Evolutionary conservation across 2,113 vertebrate species (phyloP), one percentile per base, ranked within the genome.

Genomic region (Etheostoma cragini): DNA sequence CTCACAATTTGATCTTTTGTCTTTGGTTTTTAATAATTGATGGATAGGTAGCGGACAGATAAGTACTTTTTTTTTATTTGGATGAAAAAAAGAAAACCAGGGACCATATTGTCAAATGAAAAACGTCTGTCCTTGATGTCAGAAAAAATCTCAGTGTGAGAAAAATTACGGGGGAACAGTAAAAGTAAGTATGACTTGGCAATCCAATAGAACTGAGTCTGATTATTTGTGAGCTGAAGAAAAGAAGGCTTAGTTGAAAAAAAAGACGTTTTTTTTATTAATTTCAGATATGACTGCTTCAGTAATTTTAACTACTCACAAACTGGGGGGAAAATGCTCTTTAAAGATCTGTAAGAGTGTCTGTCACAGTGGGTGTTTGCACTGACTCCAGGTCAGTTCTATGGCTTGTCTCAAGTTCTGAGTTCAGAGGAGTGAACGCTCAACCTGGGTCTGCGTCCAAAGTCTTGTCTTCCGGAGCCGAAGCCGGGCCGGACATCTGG

Each of bases 21-120:
- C 22, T 85, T 72, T 86, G 49, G 10, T 80, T 62, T 83, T 84
- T 83, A 78, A 68, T 83, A 64, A 81, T 77, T 85, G 68, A 80
- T 82, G 72, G 76, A 72, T 63, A 89, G 70, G 68, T 81, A 75
- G 49, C 67, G 19, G 72, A 47, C 67, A n/a, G 8, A 53, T 83
- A 63, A 42, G 24, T 15, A 14, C 6, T 57, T 78, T 78, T 57
- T 61, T 54, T 56, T 74, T 46, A 76, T 84, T 80, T 79, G 22
- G 61, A 76, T 68, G 5, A 71, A 64, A 74, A 63, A 53, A 68
- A 54, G 19, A 83, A 80, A 62, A 57, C 0, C 4, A 15, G 13
- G 24, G 50, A 42, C 6, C 19, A 22, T 30, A 53, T 79, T 82
- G 50, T 72, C 21, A 76, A 88, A 89, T 71, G 22, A 71, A 58